Percentiles rank a stretch among this genome's conserved stretches.
phyloP scores from a whole-genome alignment of 2,888 invertebrate species.

The Synanthedon andrenaeformis region DNA sequence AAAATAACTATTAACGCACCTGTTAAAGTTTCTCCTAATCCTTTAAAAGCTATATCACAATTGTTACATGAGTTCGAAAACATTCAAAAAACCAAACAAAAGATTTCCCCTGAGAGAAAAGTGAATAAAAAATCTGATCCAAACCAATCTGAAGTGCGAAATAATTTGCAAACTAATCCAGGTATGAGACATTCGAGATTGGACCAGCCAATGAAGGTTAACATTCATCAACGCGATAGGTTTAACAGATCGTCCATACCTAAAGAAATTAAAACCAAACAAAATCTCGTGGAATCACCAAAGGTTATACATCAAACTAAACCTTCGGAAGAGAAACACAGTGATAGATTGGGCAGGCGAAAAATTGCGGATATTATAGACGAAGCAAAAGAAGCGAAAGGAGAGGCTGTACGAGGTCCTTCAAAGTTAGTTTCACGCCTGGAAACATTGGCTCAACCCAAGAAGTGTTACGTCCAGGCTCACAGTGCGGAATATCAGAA shows the following conservation, averaged over 20 bases:
- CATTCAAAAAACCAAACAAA: constrained; percentile 39
- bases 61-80: constrained; percentile 48
- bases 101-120: constrained; percentile 20
- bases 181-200: constrained; percentile 23
- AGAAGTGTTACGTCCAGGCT: constrained; percentile 40
- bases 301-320: neutral
- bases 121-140: constrained; percentile 23
- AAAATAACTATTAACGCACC: constrained; percentile 13
- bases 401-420: constrained; percentile 59
- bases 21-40: constrained; percentile 23
- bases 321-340: neutral
- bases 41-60: constrained; percentile 53
- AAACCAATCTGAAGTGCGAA: constrained; percentile 17
- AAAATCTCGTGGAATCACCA: constrained; percentile 4
- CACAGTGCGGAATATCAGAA: constrained; percentile 38
- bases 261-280: constrained; percentile 15
- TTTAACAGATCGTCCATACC: constrained; percentile 4
- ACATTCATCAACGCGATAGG: constrained; percentile 13
- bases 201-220: constrained; percentile 24
- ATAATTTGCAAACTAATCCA: constrained; percentile 15
- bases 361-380: constrained; percentile 46
- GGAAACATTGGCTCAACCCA: constrained; percentile 51
- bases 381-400: constrained; percentile 53
- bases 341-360: constrained; percentile 14
- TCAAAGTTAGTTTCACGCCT: constrained; percentile 37